These are phyloP conservation scores for Hirtodrosophila alboralis DNA, from an alignment of 2,888 invertebrate species.

Conservation along the genomic window DNA sequence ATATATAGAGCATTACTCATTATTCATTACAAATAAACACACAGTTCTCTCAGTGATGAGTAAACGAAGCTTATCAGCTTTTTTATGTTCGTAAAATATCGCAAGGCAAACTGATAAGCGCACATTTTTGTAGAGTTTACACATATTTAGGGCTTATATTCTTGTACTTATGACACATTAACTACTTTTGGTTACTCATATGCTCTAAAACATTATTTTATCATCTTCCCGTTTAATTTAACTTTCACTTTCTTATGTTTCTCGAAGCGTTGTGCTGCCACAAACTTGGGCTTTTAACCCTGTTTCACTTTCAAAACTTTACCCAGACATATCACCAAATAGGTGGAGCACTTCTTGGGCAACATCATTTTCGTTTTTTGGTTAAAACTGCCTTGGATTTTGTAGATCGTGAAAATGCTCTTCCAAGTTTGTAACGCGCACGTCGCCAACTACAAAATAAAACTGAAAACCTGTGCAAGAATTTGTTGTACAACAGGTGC, in stretches of 20 bases:
- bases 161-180: slow-evolving; percentile 33
- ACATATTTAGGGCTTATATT: slow-evolving; percentile 12
- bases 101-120: slow-evolving; percentile 56
- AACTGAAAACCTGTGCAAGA: slow-evolving; percentile 57
- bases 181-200: slow-evolving; percentile 23
- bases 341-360: slow-evolving; percentile 74
- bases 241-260: no score
- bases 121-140: slow-evolving; percentile 52
- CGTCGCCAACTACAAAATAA: slow-evolving; percentile 62
- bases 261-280: no score
- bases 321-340: slow-evolving; percentile 79
- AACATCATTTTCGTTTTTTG: slow-evolving; percentile 69
- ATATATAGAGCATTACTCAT: no score
- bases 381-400: slow-evolving; percentile 7
- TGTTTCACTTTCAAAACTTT: slow-evolving; percentile 46
- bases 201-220: background rate
- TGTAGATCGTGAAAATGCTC: slow-evolving; percentile 3
- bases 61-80: slow-evolving; percentile 64
- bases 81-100: slow-evolving; percentile 17
- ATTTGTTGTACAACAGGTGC: slow-evolving; percentile 50
- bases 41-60: slow-evolving; percentile 60
- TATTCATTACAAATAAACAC: slow-evolving; percentile 41
- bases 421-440: slow-evolving; percentile 42
- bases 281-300: no score
- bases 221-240: no score